These are phyloP conservation scores for Zoanthus sociatus DNA, from an alignment of 92 coral and sea anemone genomes.

Conservation along the genomic window DNA sequence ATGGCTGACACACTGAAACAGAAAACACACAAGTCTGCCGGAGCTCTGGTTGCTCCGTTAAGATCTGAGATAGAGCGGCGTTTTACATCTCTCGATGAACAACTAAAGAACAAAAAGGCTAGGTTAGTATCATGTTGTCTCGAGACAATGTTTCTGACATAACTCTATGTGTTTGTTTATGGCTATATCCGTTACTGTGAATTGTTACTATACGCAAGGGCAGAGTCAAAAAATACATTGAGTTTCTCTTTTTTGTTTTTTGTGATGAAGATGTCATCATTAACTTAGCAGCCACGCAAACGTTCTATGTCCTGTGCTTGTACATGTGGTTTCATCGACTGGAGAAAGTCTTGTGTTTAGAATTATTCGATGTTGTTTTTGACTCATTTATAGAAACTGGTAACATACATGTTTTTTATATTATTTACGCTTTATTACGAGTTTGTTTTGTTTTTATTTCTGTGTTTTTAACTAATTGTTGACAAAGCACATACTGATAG, in stretches of 20 bases:
- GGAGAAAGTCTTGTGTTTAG: neutral
- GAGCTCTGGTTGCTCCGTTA: constrained; percentile 69
- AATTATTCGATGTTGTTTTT: neutral
- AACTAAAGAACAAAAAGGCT: constrained; percentile 61
- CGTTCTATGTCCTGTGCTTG: neutral
- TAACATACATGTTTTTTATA: too few species aligned
- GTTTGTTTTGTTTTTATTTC: too few species aligned
- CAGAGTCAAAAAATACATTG: neutral
- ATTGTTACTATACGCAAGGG: too few species aligned
- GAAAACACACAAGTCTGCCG: constrained; percentile 65
- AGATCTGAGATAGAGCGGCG: constrained; percentile 73
- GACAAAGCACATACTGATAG: too few species aligned
- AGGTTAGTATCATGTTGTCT: constrained; percentile 35
- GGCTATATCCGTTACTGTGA: too few species aligned
- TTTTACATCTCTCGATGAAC: constrained; percentile 67
- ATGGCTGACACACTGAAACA: constrained; percentile 67
- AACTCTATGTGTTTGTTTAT: too few species aligned
- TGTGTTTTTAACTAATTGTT: too few species aligned
- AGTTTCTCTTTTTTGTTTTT: neutral
- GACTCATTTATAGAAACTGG: neutral
- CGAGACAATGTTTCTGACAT: too few species aligned
- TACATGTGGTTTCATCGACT: neutral
- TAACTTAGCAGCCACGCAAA: neutral
- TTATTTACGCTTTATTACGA: too few species aligned
- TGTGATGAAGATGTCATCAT: too few species aligned